Conservation (phyloP, 2,888 invertebrate genomes). For the Drosophila putrida region DNA sequence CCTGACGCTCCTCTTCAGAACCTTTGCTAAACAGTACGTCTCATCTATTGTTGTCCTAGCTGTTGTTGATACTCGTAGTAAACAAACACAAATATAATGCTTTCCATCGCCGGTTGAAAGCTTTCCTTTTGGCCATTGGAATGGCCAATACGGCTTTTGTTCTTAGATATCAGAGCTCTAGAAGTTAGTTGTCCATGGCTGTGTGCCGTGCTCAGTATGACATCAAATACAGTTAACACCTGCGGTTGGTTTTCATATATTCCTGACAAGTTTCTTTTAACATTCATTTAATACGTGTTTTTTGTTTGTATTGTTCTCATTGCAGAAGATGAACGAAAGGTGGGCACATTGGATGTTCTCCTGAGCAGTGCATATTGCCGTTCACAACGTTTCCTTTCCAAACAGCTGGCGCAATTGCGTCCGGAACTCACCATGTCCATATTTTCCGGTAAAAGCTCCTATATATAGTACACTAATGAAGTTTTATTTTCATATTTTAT, state of each 20-base stretch:
- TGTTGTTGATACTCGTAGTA: conserved; percentile 16
- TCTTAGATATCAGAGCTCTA: background rate
- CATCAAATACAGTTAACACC: background rate
- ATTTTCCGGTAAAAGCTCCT: conserved; percentile 93
- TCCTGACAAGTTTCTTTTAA: background rate
- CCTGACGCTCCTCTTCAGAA: too few relatives aligned
- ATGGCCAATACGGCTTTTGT: conserved; percentile 13
- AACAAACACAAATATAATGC: conserved; percentile 43
- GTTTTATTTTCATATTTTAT: background rate
- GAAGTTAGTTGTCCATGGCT: conserved; percentile 19
- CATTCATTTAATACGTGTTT: conserved; percentile 1
- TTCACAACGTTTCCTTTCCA: conserved; percentile 96
- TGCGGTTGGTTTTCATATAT: conserved; percentile 17
- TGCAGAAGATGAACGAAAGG: conserved; percentile 85
- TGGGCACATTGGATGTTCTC: conserved; percentile 93
- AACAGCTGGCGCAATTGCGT: conserved; percentile 96
- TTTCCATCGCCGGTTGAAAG: conserved; percentile 56
- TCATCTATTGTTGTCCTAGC: conserved; percentile 12
- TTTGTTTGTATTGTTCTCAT: conserved; percentile 20
- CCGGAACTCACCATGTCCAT: conserved; percentile 99
- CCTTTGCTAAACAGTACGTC: background rate
- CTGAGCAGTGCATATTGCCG: conserved; percentile 95
- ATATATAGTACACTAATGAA: background rate
- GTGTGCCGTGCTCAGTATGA: conserved; percentile 31
- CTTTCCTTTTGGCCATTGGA: conserved; percentile 55